A percentile compares a stretch with the other conserved stretches of the same genome.
Evolutionary conservation across 2,113 vertebrate genomes (phyloP).

Genomic region (Notarius quadriscutis): DNA sequence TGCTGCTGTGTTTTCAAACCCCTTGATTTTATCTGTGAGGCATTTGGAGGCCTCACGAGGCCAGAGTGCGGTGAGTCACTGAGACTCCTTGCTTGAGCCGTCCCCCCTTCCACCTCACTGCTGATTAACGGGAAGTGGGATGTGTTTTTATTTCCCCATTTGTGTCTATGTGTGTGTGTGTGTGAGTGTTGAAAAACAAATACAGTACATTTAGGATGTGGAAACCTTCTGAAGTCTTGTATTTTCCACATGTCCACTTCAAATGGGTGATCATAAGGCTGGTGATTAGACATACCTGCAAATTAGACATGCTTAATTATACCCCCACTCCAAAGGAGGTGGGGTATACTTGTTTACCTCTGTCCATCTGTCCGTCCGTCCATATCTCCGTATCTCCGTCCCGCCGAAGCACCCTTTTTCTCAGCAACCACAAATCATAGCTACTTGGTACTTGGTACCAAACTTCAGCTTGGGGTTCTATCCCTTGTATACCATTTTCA

Average conservation of each 20-base stretch:
- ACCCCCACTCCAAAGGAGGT: too few relatives aligned
- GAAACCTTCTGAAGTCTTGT: neutral
- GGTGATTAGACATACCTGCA: neutral
- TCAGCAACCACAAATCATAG: too few relatives aligned
- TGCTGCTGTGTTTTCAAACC: neutral
- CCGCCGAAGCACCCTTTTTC: too few relatives aligned
- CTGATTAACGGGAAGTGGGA: slow-evolving; percentile 75
- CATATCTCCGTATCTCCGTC: too few relatives aligned
- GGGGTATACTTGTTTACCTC: too few relatives aligned
- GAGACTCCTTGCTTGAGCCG: slow-evolving; percentile 59
- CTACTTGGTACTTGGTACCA: too few relatives aligned
- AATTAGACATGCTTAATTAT: too few relatives aligned
- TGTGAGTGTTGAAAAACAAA: neutral
- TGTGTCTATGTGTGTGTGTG: slow-evolving; percentile 61
- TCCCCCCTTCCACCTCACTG: slow-evolving; percentile 35
- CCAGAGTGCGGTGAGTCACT: slow-evolving; percentile 70
- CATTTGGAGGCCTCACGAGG: slow-evolving; percentile 57
- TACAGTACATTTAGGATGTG: neutral
- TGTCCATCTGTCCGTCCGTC: too few relatives aligned
- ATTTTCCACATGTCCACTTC: neutral
- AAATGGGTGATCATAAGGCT: neutral
- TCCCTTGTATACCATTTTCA: too few relatives aligned
- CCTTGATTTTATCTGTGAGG: slow-evolving; percentile 34
- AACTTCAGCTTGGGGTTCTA: too few relatives aligned
- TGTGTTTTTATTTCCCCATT: slow-evolving; percentile 71